phyloP scores from a whole-genome alignment of 2,113 vertebrate species.

The Natator depressus region DNA sequence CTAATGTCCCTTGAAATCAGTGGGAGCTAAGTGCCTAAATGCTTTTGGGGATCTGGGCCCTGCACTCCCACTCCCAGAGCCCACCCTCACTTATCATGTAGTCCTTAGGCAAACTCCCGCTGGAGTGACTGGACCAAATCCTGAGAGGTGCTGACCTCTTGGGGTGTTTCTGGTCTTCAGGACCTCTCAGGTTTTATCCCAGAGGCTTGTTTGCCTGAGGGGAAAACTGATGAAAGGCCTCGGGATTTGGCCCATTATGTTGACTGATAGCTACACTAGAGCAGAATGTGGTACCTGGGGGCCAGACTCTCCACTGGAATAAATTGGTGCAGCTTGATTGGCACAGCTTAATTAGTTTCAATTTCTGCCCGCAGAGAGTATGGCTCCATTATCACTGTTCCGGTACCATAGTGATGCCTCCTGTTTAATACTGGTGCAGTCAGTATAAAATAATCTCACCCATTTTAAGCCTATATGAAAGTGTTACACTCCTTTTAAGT shows the following conservation, averaged over 20 bases:
- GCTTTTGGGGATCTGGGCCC: neutral
- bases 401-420: fast-evolving
- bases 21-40: neutral
- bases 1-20: neutral
- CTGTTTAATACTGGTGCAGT: neutral
- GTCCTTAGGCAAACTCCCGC: neutral
- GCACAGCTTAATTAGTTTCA: fast-evolving
- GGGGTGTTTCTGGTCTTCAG: neutral
- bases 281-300: neutral
- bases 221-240: neutral
- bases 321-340: neutral
- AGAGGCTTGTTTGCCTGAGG: neutral
- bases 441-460: neutral
- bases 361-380: fast-evolving
- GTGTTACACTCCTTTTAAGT: fast-evolving
- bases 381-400: neutral
- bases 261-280: neutral
- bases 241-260: neutral
- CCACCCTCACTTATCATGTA: neutral
- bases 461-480: neutral
- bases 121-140: neutral
- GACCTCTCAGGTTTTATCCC: neutral
- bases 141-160: fast-evolving
- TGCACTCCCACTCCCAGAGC: neutral
- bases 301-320: neutral